phyloP scores from a whole-genome alignment of 2,113 vertebrate species.

The Stegastes partitus region DNA sequence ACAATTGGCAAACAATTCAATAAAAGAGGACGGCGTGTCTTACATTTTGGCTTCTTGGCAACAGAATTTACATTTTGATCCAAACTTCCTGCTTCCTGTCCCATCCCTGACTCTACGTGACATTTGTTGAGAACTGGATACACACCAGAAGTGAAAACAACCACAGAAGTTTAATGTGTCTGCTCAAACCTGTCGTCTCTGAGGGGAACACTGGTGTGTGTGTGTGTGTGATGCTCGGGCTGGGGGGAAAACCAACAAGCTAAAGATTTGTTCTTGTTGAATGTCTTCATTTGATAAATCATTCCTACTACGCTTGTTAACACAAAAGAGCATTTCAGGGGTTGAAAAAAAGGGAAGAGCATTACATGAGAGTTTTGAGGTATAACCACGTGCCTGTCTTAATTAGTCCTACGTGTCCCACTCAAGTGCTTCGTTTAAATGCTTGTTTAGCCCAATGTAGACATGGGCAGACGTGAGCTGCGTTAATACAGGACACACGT shows the following conservation, averaged over 20 bases:
- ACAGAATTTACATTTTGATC: constrained; percentile 42
- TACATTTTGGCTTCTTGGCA: constrained; percentile 71
- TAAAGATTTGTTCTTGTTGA: not conserved
- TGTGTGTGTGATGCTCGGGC: not conserved
- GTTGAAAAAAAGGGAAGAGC: not conserved
- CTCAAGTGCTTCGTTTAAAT: constrained; percentile 63
- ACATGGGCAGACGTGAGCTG: constrained; percentile 18
- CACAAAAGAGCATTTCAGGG: constrained; percentile 13
- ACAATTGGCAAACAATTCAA: constrained; percentile 69
- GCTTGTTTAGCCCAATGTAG: constrained; percentile 39
- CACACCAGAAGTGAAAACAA: constrained; percentile 19
- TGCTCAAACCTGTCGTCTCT: constrained; percentile 5
- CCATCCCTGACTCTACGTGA: constrained; percentile 17
- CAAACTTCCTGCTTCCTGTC: constrained; percentile 25
- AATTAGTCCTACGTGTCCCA: constrained; percentile 1
- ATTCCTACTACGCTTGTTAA: not conserved
- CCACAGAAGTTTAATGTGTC: constrained; percentile 2
- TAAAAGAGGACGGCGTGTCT: constrained; percentile 38
- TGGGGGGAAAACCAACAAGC: not conserved
- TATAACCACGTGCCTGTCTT: constrained; percentile 13
- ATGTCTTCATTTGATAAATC: not conserved
- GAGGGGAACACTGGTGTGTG: not conserved
- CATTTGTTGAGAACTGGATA: constrained; percentile 33
- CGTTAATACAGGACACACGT: constrained; percentile 24
- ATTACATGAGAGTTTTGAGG: not conserved